These are phyloP conservation scores for Cisticola juncidis DNA, from an alignment of 2,113 vertebrate species.

Conservation along the genomic window DNA sequence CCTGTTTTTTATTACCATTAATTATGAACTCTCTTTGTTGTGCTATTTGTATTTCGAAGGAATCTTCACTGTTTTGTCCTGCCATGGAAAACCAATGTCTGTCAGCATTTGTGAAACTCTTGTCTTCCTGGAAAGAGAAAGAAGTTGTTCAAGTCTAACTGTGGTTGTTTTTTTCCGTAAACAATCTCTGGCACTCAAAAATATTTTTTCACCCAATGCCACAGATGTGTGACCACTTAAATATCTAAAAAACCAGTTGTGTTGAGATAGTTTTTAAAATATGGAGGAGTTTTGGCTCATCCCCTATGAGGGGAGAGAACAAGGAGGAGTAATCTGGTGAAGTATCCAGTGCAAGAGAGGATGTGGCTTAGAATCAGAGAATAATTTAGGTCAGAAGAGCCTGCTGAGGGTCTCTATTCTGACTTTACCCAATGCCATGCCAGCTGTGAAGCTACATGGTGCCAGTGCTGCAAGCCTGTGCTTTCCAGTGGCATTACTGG, in stretches of 20 bases:
- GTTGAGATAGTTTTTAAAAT: background rate
- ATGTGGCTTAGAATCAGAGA: background rate
- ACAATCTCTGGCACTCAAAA: background rate
- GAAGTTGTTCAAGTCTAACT: background rate
- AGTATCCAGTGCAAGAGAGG: background rate
- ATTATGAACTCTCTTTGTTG: background rate
- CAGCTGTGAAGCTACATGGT: background rate
- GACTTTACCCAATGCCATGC: background rate
- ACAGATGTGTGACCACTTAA: background rate
- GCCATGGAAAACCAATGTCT: background rate
- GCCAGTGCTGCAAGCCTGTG: background rate
- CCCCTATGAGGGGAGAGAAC: rapidly evolving
- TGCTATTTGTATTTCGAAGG: background rate
- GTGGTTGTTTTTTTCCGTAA: background rate
- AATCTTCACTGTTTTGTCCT: background rate
- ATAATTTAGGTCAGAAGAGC: background rate
- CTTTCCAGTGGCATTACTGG: background rate
- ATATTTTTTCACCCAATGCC: background rate
- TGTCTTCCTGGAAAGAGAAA: background rate
- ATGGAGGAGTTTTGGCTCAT: background rate
- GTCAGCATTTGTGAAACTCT: background rate
- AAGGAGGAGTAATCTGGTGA: background rate
- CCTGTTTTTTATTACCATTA: background rate
- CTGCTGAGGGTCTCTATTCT: background rate
- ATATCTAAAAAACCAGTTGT: background rate